Conservation (phyloP, 2,888 invertebrate species). For the Sinohyriopsis cumingii region DNA sequence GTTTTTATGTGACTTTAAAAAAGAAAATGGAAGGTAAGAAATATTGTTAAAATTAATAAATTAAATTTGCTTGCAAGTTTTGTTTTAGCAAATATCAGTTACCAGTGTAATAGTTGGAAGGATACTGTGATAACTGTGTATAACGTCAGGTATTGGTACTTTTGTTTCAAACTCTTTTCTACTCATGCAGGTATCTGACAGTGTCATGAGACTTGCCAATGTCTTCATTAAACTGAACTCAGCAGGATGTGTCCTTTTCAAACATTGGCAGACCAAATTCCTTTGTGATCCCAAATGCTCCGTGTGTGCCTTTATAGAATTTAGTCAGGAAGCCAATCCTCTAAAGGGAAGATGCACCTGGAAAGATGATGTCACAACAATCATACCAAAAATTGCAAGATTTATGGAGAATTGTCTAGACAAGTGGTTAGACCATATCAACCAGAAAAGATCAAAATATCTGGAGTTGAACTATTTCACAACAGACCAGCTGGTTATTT, state of each 20-base stretch:
- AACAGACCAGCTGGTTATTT: conserved; percentile 57
- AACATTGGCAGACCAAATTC: conserved; percentile 49
- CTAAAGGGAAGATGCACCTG: conserved; percentile 20
- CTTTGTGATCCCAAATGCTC: conserved; percentile 35
- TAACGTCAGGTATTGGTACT: no score
- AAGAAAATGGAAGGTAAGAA: no score
- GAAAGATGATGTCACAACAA: conserved; percentile 18
- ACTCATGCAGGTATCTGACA: conserved; percentile 48
- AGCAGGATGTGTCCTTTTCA: conserved; percentile 56
- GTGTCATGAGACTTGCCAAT: conserved; percentile 47
- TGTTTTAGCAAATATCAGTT: no score
- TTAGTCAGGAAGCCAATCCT: conserved; percentile 18
- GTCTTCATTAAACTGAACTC: conserved; percentile 47
- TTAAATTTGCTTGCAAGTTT: no score
- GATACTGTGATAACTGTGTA: no score
- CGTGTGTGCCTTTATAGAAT: conserved; percentile 35
- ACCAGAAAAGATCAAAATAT: conserved; percentile 36
- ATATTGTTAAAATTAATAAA: no score
- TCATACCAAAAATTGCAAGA: conserved; percentile 19
- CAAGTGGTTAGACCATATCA: conserved; percentile 51
- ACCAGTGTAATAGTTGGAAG: no score
- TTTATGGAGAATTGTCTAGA: conserved; percentile 25
- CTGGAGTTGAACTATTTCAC: conserved; percentile 54
- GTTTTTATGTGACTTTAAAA: no score
- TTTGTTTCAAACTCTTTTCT: not conserved